Conservation (phyloP, 2,113 vertebrate genomes). For the Serilophus lunatus region DNA sequence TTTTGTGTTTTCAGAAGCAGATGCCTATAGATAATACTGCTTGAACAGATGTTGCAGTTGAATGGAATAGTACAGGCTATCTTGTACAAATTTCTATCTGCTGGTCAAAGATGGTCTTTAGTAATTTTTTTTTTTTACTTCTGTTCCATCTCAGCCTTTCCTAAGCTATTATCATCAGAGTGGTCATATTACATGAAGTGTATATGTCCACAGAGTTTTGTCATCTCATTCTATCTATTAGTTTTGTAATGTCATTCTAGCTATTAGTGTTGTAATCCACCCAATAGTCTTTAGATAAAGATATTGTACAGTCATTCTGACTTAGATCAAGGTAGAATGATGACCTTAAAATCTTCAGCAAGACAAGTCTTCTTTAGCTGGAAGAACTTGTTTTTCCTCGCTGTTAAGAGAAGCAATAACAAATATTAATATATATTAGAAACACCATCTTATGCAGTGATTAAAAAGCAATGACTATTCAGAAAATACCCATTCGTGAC, state of each 20-base stretch:
- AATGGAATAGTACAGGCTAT: neutral
- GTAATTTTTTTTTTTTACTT: neutral
- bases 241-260: neutral
- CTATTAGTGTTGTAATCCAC: neutral
- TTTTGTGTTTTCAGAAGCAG: neutral
- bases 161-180: neutral
- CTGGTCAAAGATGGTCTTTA: neutral
- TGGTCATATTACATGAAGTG: neutral
- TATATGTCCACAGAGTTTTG: neutral
- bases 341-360: neutral
- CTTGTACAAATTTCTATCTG: neutral
- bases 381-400: neutral
- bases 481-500: neutral
- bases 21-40: neutral
- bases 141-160: neutral
- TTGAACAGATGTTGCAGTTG: neutral
- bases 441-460: neutral
- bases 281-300: neutral
- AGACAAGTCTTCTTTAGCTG: neutral
- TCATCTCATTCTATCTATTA: neutral
- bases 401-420: neutral
- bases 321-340: neutral
- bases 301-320: neutral
- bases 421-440: neutral
- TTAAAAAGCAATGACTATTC: neutral